Percentiles rank a stretch among this genome's conserved stretches.
phyloP scores from a whole-genome alignment of 2,113 vertebrate genomes.

The Orycteropus afer region DNA sequence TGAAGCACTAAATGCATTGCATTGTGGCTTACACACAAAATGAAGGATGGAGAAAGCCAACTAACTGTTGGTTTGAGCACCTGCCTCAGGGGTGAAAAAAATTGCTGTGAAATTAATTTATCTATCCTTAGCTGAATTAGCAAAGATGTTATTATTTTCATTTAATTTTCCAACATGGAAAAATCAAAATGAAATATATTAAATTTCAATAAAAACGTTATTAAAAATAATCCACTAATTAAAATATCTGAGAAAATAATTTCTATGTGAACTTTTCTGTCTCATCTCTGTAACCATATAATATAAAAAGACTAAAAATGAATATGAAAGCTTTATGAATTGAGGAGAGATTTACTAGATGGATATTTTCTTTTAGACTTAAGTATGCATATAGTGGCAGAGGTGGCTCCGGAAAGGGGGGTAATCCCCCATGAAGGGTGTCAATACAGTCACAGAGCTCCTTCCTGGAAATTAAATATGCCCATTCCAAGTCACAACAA shows the following conservation, averaged over 20 bases:
- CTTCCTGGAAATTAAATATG: background rate
- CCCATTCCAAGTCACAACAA: background rate
- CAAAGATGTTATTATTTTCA: background rate
- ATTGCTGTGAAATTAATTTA: background rate
- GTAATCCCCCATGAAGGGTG: background rate
- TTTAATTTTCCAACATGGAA: conserved; percentile 3
- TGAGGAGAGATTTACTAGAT: background rate
- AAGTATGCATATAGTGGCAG: background rate
- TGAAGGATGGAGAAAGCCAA: background rate
- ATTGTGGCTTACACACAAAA: background rate
- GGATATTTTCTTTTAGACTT: background rate
- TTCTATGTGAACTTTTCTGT: background rate
- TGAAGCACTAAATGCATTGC: accelerated
- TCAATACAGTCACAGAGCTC: background rate
- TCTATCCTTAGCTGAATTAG: background rate
- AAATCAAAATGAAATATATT: conserved; percentile 34
- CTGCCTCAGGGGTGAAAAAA: background rate
- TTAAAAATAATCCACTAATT: conserved; percentile 23
- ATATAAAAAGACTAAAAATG: background rate
- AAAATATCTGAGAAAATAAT: conserved; percentile 5
- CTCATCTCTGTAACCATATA: background rate
- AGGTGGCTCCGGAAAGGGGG: background rate
- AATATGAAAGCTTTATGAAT: background rate
- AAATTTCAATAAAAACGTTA: conserved; percentile 46
- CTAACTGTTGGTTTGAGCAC: background rate